phyloP scores from a whole-genome alignment of 1,140 invertebrate species.

The Thaumatotibia leucotreta region DNA sequence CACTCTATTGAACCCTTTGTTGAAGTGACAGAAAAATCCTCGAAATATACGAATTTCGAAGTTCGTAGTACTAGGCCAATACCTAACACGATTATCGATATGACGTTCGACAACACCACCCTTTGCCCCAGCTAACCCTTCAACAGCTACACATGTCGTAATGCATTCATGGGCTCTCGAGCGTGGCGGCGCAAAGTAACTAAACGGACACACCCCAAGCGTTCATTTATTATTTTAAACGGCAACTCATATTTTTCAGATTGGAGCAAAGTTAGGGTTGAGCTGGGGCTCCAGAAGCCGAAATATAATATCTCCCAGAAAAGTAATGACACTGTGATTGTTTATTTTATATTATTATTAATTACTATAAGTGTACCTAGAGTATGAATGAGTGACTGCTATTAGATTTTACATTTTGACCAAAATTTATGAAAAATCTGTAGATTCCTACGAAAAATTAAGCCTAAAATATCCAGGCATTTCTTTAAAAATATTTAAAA shows the following conservation, averaged over 20 bases:
- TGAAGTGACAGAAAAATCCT: too few species aligned
- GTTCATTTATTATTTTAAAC: slow-evolving; percentile 73
- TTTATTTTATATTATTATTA: too few species aligned
- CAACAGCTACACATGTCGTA: slow-evolving; percentile 42
- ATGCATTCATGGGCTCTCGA: slow-evolving; percentile 71
- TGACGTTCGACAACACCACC: neutral
- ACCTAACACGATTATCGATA: slow-evolving; percentile 8
- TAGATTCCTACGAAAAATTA: too few species aligned
- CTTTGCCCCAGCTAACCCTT: slow-evolving; percentile 39
- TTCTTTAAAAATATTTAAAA: too few species aligned
- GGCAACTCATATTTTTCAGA: slow-evolving; percentile 56
- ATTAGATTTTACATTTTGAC: too few species aligned
- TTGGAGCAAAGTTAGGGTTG: slow-evolving; percentile 33
- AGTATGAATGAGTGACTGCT: too few species aligned
- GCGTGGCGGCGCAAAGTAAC: slow-evolving; percentile 69
- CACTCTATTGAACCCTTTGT: too few species aligned
- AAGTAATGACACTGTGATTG: neutral
- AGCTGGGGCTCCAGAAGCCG: slow-evolving; percentile 20
- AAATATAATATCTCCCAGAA: neutral
- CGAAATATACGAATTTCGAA: too few species aligned
- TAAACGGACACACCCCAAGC: slow-evolving; percentile 42
- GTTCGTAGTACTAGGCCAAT: too few species aligned
- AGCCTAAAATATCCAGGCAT: too few species aligned
- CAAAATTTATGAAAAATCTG: too few species aligned
- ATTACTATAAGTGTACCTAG: too few species aligned